phyloP scores from a whole-genome alignment of 2,797 vertebrate genomes.

The Silurus lanzhouensis region DNA sequence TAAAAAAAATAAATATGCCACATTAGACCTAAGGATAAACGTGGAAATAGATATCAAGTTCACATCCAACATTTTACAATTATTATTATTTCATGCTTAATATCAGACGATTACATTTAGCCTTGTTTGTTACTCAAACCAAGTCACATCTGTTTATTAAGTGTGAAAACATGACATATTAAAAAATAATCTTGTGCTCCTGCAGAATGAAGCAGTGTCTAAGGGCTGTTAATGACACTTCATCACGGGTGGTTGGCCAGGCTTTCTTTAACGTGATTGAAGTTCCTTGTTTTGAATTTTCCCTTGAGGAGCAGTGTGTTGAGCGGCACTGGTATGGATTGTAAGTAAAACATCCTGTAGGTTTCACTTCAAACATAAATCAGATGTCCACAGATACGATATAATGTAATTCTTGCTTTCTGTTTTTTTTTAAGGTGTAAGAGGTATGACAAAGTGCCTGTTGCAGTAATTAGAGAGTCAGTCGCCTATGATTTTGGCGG shows the following conservation, averaged over 20 bases:
- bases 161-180: background rate
- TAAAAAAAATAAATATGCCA: background rate
- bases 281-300: slow-evolving; percentile 86
- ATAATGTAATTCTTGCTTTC: slow-evolving; percentile 1
- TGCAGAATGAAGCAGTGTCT: slow-evolving; percentile 84
- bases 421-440: slow-evolving; percentile 77
- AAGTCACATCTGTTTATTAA: background rate
- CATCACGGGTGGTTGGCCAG: slow-evolving; percentile 84
- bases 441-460: slow-evolving; percentile 78
- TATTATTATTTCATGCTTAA: background rate
- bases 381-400: background rate
- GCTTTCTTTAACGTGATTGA: slow-evolving; percentile 90
- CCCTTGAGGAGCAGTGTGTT: slow-evolving; percentile 82
- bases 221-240: slow-evolving; percentile 80
- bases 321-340: slow-evolving; percentile 88
- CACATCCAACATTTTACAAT: background rate
- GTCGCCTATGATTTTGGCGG: slow-evolving; percentile 84
- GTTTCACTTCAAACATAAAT: background rate
- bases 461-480: slow-evolving; percentile 81
- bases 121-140: background rate
- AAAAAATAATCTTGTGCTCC: slow-evolving; percentile 26
- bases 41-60: background rate
- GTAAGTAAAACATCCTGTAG: slow-evolving; percentile 76
- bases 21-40: background rate
- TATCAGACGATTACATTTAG: background rate